Percentiles rank a stretch among this genome's conserved stretches.
Conservation (phyloP, 2,797 vertebrate genomes). For the Brachyalestes nurse region DNA sequence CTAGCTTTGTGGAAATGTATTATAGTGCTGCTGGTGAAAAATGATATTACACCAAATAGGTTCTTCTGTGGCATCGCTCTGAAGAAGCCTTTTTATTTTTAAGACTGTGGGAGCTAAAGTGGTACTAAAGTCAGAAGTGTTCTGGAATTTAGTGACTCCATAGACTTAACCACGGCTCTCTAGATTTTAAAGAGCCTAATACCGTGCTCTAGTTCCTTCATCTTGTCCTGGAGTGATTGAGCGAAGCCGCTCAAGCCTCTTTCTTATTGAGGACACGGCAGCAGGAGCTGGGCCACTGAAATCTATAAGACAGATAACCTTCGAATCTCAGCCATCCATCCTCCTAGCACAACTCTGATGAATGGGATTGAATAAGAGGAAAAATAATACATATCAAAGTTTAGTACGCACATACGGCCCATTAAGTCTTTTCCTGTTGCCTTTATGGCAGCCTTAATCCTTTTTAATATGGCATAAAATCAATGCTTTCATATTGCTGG, state of each 20-base stretch:
- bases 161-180: conserved; percentile 15
- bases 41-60: not conserved
- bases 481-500: conserved; percentile 79
- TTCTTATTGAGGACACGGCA: conserved; percentile 41
- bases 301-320: conserved; percentile 63
- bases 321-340: conserved; percentile 69
- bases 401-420: conserved; percentile 78
- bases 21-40: not conserved
- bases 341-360: conserved; percentile 74
- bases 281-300: conserved; percentile 51
- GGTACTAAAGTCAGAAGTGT: conserved; percentile 19
- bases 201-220: conserved; percentile 43
- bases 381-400: conserved; percentile 81
- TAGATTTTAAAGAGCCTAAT: conserved; percentile 33
- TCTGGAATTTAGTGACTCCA: conserved; percentile 10
- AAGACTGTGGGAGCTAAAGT: not conserved
- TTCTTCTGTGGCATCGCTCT: not conserved
- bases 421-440: conserved; percentile 81
- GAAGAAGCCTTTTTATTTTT: not conserved
- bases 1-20: not conserved
- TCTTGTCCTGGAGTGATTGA: conserved; percentile 42
- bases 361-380: conserved; percentile 68
- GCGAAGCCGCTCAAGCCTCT: conserved; percentile 25
- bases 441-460: conserved; percentile 83
- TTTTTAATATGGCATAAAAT: conserved; percentile 86